Conservation (phyloP, 2,797 vertebrate genomes). For the Dermochelys coriacea region DNA sequence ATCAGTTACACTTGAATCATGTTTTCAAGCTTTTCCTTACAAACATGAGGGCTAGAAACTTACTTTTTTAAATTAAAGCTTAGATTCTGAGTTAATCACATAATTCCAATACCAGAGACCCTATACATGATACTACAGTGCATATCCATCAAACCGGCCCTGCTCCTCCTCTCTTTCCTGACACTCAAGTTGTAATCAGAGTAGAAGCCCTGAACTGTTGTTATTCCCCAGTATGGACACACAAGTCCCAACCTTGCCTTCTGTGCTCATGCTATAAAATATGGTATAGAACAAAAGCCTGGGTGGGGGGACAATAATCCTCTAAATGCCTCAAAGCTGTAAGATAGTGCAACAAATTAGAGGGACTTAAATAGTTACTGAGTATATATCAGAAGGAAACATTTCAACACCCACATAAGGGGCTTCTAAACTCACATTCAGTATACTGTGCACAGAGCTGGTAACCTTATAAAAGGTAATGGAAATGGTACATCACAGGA, state of each 20-base stretch:
- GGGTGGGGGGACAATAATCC: not conserved
- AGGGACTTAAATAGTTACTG: not conserved
- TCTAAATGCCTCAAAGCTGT: not conserved
- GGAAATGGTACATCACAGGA: not conserved
- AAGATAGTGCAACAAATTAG: not conserved
- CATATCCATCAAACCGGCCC: not conserved
- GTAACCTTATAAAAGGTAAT: not conserved
- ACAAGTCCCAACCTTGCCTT: not conserved
- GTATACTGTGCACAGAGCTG: not conserved
- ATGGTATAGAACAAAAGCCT: not conserved
- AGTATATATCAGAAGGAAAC: not conserved
- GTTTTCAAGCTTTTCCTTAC: not conserved
- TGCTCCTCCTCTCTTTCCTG: not conserved
- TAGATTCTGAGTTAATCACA: not conserved
- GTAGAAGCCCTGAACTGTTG: not conserved
- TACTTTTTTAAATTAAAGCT: not conserved
- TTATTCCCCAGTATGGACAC: fast-evolving
- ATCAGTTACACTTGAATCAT: not conserved
- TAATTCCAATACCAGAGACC: not conserved
- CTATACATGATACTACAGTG: not conserved
- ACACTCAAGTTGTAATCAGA: not conserved
- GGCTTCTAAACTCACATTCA: not conserved
- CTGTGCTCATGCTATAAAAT: not conserved
- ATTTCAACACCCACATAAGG: fast-evolving
- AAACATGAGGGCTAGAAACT: not conserved